These are phyloP conservation scores for Lampropteryx suffumata DNA, from an alignment of 2,888 invertebrate genomes.

Conservation along the genomic window DNA sequence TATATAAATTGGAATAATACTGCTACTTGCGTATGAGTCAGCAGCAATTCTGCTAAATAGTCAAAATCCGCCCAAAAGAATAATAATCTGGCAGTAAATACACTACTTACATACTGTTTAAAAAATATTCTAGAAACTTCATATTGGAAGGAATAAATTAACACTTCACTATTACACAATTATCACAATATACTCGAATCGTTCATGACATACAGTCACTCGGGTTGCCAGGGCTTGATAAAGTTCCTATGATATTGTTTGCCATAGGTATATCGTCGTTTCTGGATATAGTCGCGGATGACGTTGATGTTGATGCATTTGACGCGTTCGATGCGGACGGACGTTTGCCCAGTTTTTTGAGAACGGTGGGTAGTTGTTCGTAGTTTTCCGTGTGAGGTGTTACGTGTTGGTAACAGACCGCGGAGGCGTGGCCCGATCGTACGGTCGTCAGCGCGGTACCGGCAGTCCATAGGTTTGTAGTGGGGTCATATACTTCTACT, in stretches of 20 bases:
- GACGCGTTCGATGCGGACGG: constrained; percentile 34
- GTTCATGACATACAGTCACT: constrained; percentile 34
- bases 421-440: constrained; percentile 95
- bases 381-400: constrained; percentile 59
- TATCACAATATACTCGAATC: constrained; percentile 10
- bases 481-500: constrained; percentile 94
- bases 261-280: constrained; percentile 65
- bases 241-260: constrained; percentile 66
- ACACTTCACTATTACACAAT: constrained; percentile 3
- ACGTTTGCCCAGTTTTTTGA: constrained; percentile 46
- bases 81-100: constrained; percentile 14
- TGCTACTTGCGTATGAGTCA: too few relatives aligned
- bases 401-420: constrained; percentile 91
- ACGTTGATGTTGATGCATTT: constrained; percentile 26
- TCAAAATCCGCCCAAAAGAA: neutral
- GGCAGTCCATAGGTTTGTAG: constrained; percentile 88
- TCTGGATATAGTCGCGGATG: constrained; percentile 29
- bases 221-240: constrained; percentile 56
- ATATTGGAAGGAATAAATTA: neutral
- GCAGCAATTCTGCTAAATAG: neutral
- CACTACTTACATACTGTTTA: constrained; percentile 9
- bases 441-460: constrained; percentile 91
- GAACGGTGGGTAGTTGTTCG: constrained; percentile 42
- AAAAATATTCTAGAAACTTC: constrained; percentile 1
- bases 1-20: too few relatives aligned